Evolutionary conservation across 1,140 invertebrate species (phyloP).

Genomic region (Arctopsyche grandis): DNA sequence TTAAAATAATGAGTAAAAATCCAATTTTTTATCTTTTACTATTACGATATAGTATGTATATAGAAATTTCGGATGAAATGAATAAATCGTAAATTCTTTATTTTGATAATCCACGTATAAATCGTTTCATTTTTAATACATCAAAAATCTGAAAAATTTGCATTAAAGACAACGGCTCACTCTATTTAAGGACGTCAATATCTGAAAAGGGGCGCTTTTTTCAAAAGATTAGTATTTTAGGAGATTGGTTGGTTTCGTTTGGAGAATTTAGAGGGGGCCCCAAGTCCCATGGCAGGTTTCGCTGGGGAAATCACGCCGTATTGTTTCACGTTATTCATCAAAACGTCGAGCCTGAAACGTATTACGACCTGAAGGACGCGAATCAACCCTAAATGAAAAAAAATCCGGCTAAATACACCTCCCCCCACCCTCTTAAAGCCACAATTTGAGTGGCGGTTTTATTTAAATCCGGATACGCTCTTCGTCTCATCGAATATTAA

Average conservation of each 20-base stretch:
- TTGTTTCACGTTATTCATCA: constrained; percentile 50
- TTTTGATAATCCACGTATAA: too few relatives aligned
- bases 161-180: background rate
- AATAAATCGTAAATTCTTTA: too few relatives aligned
- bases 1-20: too few relatives aligned
- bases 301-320: constrained; percentile 47
- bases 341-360: constrained; percentile 44
- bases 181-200: constrained; percentile 3
- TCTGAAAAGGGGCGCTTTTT: constrained; percentile 1
- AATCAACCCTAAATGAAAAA: constrained; percentile 16
- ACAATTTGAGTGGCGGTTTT: background rate
- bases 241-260: constrained; percentile 8
- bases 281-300: constrained; percentile 38
- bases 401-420: constrained; percentile 15
- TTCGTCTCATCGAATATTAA: too few relatives aligned
- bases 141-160: too few relatives aligned
- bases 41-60: too few relatives aligned
- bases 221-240: constrained; percentile 17
- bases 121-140: too few relatives aligned
- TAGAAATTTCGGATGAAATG: too few relatives aligned
- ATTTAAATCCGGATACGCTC: too few relatives aligned
- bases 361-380: constrained; percentile 18
- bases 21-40: too few relatives aligned
- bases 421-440: background rate
- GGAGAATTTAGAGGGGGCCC: background rate